Percentiles rank a stretch among this genome's conserved stretches.
These are phyloP conservation scores for Drosophila macrospina DNA, from an alignment of 2,888 invertebrate species.

Conservation along the genomic window DNA sequence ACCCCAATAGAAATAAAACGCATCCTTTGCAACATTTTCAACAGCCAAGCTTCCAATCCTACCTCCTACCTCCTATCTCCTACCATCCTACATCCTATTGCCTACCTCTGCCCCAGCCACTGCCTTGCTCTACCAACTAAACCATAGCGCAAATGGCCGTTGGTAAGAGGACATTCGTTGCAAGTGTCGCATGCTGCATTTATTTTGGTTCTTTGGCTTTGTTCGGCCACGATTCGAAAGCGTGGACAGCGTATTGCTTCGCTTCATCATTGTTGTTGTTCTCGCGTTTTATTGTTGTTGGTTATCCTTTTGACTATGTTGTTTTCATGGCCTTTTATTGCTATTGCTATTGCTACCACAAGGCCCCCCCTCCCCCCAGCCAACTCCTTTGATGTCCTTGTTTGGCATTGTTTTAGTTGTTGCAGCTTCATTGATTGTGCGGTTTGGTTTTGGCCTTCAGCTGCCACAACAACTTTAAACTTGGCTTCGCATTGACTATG, in stretches of 20 bases:
- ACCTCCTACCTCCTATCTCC: background rate
- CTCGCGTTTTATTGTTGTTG: constrained; percentile 67
- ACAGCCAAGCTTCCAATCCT: background rate
- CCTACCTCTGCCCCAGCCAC: background rate
- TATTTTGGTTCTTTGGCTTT: constrained; percentile 48
- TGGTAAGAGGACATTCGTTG: constrained; percentile 69
- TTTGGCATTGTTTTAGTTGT: constrained; percentile 34
- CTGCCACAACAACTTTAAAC: constrained; percentile 25
- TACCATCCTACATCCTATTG: too few species aligned
- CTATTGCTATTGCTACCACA: constrained; percentile 19
- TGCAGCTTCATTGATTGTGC: constrained; percentile 60
- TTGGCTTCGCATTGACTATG: constrained; percentile 28
- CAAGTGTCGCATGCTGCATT: constrained; percentile 72
- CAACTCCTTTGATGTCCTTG: constrained; percentile 19
- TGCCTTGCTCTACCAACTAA: constrained; percentile 18
- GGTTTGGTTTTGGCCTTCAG: constrained; percentile 51
- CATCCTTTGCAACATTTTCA: constrained; percentile 58
- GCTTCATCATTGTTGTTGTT: constrained; percentile 32
- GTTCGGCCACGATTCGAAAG: constrained; percentile 21
- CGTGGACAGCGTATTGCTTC: constrained; percentile 21
- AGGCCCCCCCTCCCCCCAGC: constrained; percentile 10
- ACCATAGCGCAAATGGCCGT: constrained; percentile 43
- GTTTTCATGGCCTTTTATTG: constrained; percentile 65
- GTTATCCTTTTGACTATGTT: constrained; percentile 68
- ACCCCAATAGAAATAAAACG: constrained; percentile 78